Evolutionary conservation across 2,113 vertebrate genomes (phyloP).

Genomic region (Saccopteryx leptura): DNA sequence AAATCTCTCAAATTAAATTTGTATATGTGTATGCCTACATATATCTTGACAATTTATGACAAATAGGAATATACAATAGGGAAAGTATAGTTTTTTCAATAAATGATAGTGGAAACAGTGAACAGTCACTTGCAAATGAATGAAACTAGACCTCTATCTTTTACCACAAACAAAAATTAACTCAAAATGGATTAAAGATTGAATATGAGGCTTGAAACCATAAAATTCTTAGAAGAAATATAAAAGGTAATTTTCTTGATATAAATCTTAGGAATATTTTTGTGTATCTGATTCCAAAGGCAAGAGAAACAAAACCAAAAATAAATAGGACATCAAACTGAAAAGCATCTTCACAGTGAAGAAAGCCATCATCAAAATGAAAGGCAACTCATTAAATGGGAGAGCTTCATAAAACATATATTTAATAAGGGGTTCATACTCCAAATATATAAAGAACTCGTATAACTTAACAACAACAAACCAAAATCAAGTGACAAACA

Average conservation of each 20-base stretch:
- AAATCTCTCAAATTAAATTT: conserved; percentile 13
- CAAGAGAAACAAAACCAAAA: background rate
- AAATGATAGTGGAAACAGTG: background rate
- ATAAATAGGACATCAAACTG: background rate
- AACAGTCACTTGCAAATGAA: background rate
- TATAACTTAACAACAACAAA: background rate
- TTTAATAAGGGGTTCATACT: background rate
- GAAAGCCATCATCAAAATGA: background rate
- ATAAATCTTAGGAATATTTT: background rate
- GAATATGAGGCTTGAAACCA: background rate
- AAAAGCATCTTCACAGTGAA: background rate
- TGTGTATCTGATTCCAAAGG: background rate
- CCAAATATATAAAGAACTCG: background rate
- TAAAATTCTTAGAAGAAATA: background rate
- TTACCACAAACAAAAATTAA: background rate
- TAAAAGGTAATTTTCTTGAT: background rate
- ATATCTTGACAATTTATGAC: background rate
- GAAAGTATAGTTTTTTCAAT: background rate
- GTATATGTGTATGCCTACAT: background rate
- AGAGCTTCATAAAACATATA: background rate
- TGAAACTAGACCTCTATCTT: background rate
- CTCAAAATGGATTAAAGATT: background rate
- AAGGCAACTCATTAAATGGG: background rate
- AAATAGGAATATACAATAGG: background rate
- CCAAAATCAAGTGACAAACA: background rate